A percentile compares a stretch with the other conserved stretches of the same genome.
These are phyloP conservation scores for Crenuchus spilurus DNA, from an alignment of 2,797 vertebrate species.

Conservation along the genomic window DNA sequence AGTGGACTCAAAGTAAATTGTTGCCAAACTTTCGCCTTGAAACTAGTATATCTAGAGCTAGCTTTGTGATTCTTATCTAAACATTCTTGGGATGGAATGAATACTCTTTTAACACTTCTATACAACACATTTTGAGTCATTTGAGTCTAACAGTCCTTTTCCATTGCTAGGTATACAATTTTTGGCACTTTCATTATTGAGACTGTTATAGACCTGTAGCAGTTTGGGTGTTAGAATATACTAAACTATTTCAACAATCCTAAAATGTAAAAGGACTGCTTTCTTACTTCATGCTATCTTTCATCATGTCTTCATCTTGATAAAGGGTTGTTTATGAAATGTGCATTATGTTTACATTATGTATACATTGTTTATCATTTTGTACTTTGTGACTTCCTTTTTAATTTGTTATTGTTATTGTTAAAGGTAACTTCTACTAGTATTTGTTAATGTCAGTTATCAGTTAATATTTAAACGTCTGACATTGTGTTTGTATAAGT, in stretches of 20 bases:
- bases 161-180: background rate
- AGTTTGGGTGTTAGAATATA: no score
- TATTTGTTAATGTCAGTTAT: background rate
- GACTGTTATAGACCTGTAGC: background rate
- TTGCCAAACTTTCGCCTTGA: background rate
- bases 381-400: conserved; percentile 9
- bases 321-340: no score
- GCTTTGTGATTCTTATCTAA: background rate
- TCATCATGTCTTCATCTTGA: no score
- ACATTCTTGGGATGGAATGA: background rate
- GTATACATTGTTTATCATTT: background rate
- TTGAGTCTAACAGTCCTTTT: background rate
- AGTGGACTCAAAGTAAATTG: no score
- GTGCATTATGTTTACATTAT: no score
- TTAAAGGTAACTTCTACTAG: background rate
- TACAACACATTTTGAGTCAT: background rate
- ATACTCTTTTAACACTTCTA: background rate
- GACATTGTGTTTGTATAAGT: no score
- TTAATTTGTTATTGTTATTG: background rate
- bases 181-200: background rate
- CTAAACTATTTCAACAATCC: no score
- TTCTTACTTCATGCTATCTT: no score
- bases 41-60: background rate
- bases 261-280: no score
- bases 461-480: background rate